Evolutionary conservation across 2,113 vertebrate genomes (phyloP).

Genomic region (Chaetodon trifascialis): DNA sequence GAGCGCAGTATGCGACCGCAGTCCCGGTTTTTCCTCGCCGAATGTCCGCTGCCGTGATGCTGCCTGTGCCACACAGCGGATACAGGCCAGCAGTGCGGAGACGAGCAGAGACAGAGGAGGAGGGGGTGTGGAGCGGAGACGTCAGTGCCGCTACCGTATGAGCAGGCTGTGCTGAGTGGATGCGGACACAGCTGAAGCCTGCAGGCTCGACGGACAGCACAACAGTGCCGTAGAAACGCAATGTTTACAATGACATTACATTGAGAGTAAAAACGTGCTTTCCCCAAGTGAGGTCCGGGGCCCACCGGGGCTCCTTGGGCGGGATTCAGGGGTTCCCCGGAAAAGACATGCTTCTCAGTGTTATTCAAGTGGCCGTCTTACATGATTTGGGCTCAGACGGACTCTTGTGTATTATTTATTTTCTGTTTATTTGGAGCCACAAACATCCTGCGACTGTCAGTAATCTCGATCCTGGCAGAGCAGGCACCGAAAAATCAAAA

Average conservation of each 20-base stretch:
- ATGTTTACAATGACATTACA: not conserved
- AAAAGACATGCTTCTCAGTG: not conserved
- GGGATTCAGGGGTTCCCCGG: not conserved
- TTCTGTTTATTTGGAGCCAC: not conserved
- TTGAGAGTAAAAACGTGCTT: not conserved
- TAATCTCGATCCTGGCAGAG: not conserved
- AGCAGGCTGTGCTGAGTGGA: conserved; percentile 50
- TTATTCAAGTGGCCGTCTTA: not conserved
- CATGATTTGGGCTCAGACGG: not conserved
- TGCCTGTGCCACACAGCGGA: conserved; percentile 68
- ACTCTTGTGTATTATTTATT: not conserved
- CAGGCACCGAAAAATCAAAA: not conserved
- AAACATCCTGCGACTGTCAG: not conserved
- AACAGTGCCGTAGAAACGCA: not conserved
- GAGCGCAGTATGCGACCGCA: conserved; percentile 47
- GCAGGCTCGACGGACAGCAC: not conserved
- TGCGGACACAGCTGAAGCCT: conserved; percentile 20
- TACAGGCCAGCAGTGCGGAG: conserved; percentile 72
- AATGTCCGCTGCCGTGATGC: conserved; percentile 71
- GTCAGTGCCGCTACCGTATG: conserved; percentile 62
- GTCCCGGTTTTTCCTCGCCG: conserved; percentile 43
- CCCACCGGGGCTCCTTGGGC: not conserved
- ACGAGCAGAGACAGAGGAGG: conserved; percentile 44
- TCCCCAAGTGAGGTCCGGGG: not conserved
- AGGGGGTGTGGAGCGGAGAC: conserved; percentile 32